phyloP scores from a whole-genome alignment of 2,888 invertebrate genomes.

The Ypsolopha scabrella region DNA sequence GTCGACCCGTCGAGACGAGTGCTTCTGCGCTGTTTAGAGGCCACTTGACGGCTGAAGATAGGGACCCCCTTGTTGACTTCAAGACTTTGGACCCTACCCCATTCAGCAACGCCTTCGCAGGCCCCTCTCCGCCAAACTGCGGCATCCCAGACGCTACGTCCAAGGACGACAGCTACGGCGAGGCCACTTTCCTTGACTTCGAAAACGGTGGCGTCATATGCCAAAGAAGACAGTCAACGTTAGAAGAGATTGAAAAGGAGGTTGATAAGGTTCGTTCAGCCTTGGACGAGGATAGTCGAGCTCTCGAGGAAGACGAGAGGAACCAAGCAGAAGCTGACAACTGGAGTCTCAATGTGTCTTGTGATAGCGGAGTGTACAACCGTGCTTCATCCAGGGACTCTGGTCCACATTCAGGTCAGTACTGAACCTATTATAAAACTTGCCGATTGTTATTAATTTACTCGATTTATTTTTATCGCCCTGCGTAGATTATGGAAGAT shows the following conservation, averaged over 20 bases:
- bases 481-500: slow-evolving; percentile 1
- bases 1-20: slow-evolving; percentile 59
- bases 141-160: slow-evolving; percentile 30
- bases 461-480: too few relatives aligned
- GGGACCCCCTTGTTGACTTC: slow-evolving; percentile 42
- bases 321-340: slow-evolving; percentile 59
- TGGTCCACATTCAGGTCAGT: slow-evolving; percentile 64
- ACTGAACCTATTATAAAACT: slow-evolving; percentile 3
- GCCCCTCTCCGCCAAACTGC: slow-evolving; percentile 31
- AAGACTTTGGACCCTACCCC: slow-evolving; percentile 39
- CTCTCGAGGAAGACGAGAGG: slow-evolving; percentile 56
- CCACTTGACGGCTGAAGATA: slow-evolving; percentile 20
- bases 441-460: too few relatives aligned
- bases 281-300: slow-evolving; percentile 59
- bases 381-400: slow-evolving; percentile 68
- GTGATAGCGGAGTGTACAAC: slow-evolving; percentile 72
- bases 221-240: slow-evolving; percentile 47
- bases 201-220: slow-evolving; percentile 41
- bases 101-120: slow-evolving; percentile 34
- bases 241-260: slow-evolving; percentile 62
- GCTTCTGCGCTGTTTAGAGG: slow-evolving; percentile 26
- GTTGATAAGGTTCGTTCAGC: slow-evolving; percentile 63
- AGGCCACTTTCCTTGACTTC: slow-evolving; percentile 59
- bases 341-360: slow-evolving; percentile 67
- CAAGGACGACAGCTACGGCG: slow-evolving; percentile 56